Conservation (phyloP, 2,888 invertebrate genomes). For the Entomobrya proxima region DNA sequence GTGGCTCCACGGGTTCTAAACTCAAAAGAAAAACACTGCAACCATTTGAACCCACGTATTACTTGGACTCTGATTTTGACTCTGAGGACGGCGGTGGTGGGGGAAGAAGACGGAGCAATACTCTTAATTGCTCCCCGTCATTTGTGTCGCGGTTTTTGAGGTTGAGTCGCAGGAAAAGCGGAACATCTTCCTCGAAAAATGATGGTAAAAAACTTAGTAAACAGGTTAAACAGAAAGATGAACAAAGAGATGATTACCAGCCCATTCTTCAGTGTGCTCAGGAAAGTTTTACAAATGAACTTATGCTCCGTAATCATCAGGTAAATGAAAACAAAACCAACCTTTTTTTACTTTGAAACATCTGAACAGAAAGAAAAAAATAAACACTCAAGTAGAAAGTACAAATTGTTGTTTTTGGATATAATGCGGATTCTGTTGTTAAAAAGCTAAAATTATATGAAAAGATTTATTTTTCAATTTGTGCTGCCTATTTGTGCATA, state of each 20-base stretch:
- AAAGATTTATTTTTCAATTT: too few species aligned
- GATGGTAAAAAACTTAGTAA: not conserved
- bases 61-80: conserved; percentile 58
- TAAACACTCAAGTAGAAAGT: too few species aligned
- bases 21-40: conserved; percentile 49
- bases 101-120: conserved; percentile 39
- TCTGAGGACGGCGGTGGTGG: conserved; percentile 40
- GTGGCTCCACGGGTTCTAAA: conserved; percentile 30
- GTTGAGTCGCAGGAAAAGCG: conserved; percentile 54
- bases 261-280: too few species aligned
- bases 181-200: conserved; percentile 8
- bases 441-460: too few species aligned
- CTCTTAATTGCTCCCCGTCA: conserved; percentile 54
- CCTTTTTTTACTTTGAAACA: too few species aligned
- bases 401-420: too few species aligned
- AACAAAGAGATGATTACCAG: conserved; percentile 6
- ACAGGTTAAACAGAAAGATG: conserved; percentile 24
- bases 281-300: too few species aligned
- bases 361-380: too few species aligned
- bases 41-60: conserved; percentile 53
- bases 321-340: too few species aligned
- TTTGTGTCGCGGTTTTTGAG: conserved; percentile 59
- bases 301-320: too few species aligned
- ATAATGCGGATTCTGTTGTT: too few species aligned
- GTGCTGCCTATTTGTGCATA: too few species aligned